These are phyloP conservation scores for Hyles vespertilio DNA, from an alignment of 1,140 invertebrate species.

Conservation along the genomic window DNA sequence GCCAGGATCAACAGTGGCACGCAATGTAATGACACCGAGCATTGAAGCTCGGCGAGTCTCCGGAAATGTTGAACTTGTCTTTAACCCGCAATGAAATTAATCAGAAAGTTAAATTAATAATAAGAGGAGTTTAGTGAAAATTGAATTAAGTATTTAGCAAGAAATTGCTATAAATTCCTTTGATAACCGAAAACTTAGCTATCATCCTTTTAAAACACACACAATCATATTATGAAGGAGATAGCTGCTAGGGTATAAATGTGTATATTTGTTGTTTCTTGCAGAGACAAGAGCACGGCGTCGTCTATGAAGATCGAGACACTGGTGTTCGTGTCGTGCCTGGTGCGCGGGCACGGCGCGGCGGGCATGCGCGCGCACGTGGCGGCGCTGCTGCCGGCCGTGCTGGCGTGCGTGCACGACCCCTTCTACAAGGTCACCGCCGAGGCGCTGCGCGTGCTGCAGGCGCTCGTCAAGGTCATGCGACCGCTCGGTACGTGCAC, in stretches of 20 bases:
- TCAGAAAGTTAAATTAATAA: too few species aligned
- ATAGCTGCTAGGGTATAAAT: not conserved
- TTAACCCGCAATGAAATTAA: too few species aligned
- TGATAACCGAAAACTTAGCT: too few species aligned
- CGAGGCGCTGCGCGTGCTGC: constrained; percentile 92
- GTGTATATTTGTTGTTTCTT: not conserved
- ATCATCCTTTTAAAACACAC: too few species aligned
- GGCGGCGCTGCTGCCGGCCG: constrained; percentile 88
- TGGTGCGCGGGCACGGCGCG: constrained; percentile 85
- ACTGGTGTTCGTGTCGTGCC: constrained; percentile 92
- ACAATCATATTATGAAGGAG: too few species aligned
- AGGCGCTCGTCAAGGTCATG: constrained; percentile 96
- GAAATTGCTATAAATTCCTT: too few species aligned
- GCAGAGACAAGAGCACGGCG: constrained; percentile 93
- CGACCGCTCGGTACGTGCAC: constrained; percentile 84
- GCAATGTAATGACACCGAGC: too few species aligned
- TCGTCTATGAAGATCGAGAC: constrained; percentile 99
- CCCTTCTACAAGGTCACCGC: constrained; percentile 99
- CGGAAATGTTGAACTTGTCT: too few species aligned
- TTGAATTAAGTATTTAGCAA: too few species aligned
- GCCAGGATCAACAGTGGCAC: too few species aligned
- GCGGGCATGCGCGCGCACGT: constrained; percentile 84
- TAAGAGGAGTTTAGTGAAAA: too few species aligned
- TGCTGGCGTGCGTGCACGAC: constrained; percentile 93
- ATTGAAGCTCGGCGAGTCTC: too few species aligned